Base-by-base conservation (phyloP, 2,888 invertebrate species). In the Nomada ferruginata region DNA sequence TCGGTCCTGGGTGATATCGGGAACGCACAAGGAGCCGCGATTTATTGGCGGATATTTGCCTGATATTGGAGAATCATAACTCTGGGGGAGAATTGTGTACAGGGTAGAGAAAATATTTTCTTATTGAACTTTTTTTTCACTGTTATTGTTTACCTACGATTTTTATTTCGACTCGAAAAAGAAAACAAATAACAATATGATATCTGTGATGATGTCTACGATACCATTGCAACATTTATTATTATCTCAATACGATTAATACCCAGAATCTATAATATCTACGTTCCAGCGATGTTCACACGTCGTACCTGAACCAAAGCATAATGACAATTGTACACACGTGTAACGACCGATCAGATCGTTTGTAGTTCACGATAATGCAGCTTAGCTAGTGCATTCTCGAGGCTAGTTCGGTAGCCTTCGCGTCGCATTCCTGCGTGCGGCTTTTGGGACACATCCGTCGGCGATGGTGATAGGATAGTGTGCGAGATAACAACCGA, bases 401-500 rank as follows among this genome's bases (percentile, higher is more conserved):
- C 64, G 50, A 11, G 42, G 63, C n/a, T 15, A 61, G 66, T 57
- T 61, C 53, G 73, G 26, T 10, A 52, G 23, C 57, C 9, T n/a
- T 55, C 55, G 13, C 73, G n/a, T 60, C 23, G 69, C 72, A 75
- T 82, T 77, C 75, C 73, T 55, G 61, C 76, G 61, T 76, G 55
- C 23, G 63, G 77, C 36, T 78, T 86, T 76, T 47, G 60, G 70
- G 63, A 47, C 65, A 29, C 59, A 55, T 68, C 42, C 73, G 57
- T 78, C 36, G 57, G 52, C 53, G 29, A 29, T 36, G 55, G 53
- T 13, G 68, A 65, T 63, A 72, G 65, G 50, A 53, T 44, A 61
- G 60, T 79, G 61, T 55, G 64, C 64, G 76, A 65, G 76, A 66
- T 84, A 78, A 74, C 65, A 61, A 78, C 65, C 73, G 78, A 78